Evolutionary conservation across 2,113 vertebrate species (phyloP).

Genomic region (Sylvietta virens): DNA sequence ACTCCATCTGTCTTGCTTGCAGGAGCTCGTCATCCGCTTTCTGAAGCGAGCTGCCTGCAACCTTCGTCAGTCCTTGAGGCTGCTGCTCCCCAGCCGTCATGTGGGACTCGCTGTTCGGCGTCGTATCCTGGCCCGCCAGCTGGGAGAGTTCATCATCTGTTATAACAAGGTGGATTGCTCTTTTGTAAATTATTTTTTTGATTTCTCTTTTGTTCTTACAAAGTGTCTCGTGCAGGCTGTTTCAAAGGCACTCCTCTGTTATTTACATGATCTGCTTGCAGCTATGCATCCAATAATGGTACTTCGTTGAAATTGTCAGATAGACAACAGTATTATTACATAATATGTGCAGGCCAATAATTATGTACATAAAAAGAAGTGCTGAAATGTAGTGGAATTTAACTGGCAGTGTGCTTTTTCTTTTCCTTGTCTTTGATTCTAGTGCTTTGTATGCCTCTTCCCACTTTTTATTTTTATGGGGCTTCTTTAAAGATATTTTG

Average conservation of each 20-base stretch:
- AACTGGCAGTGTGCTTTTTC: background rate
- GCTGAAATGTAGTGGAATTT: background rate
- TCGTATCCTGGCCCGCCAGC: constrained; percentile 84
- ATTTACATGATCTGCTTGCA: background rate
- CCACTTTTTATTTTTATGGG: background rate
- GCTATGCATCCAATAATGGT: background rate
- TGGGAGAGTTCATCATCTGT: constrained; percentile 85
- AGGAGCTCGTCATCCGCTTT: constrained; percentile 94
- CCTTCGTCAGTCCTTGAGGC: constrained; percentile 82
- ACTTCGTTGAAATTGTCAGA: background rate
- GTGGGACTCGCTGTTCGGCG: constrained; percentile 80
- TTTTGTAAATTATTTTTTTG: background rate
- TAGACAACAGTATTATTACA: background rate
- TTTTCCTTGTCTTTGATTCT: background rate
- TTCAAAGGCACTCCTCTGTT: background rate
- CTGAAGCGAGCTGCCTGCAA: constrained; percentile 88
- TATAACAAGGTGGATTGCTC: constrained; percentile 83
- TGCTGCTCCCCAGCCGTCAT: constrained; percentile 80
- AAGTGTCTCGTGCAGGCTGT: background rate
- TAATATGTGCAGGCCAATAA: background rate
- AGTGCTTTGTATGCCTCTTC: background rate
- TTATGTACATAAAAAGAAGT: background rate
- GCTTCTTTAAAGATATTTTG: background rate
- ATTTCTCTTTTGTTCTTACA: background rate
- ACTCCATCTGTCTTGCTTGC: background rate